Base-by-base conservation (phyloP, 2,113 vertebrate species). In the Barbus barbus region DNA sequence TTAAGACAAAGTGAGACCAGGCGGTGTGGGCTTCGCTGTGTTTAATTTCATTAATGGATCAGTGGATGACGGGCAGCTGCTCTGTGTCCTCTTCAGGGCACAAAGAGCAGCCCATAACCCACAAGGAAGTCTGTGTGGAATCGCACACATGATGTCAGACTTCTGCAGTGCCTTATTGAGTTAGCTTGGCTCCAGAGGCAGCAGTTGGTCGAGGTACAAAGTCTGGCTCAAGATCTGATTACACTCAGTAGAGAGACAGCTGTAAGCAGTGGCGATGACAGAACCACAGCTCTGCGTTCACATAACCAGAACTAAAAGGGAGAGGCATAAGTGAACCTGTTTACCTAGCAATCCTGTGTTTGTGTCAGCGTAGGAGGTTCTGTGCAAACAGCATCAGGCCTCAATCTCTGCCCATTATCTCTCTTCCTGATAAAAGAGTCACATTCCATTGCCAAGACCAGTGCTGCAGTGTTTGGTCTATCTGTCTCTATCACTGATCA, bases 381-480 rank as follows among this genome's bases (percentile, higher is more conserved):
- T 73, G 83, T 33, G 31, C 76, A 83, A 83, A 86, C 67, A 82
- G 63, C 83, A 71, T 77, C 82, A 81, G 53, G 53, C 82, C 22
- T 84, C 65, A 44, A 46, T 81, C 71, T 71, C 24, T 8, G 6
- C 38, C 16, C 61, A 46, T 69, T 81, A 85, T 85, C 84, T 75
- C 72, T 46, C 22, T 2, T 5, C 6, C 46, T 85, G 87, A 84
- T 87, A 83, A 87, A 83, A 46, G 26, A 75, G 61, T 46, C 82
- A 58, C 85, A 89, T 89, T 86, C 87, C 85, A 81, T 60, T 78
- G 56, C 69, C 14, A 22, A 65, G 84, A 86, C 78, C 48, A 53
- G 81, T 38, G 16, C 51, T 48, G 61, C 36, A 16, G 22, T 87
- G 87, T 90, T 89, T 87, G 80, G 86, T 85, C 89, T 90, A 79